Conservation (phyloP, 2,888 invertebrate genomes). For the Eremobia ochroleuca region DNA sequence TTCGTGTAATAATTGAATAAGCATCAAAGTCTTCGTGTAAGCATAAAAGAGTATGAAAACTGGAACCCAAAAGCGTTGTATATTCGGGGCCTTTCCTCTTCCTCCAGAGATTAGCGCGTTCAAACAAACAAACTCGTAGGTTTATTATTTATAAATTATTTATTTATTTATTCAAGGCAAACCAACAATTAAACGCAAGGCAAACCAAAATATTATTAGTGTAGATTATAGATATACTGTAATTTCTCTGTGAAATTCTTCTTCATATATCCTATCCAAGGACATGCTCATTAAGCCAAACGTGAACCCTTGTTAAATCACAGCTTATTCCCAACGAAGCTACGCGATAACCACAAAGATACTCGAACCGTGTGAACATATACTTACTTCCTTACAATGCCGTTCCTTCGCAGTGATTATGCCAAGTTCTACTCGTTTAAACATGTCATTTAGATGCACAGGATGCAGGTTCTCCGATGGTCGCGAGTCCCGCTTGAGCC, state of each 20-base stretch:
- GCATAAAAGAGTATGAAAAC: neutral
- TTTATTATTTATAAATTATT: too few species aligned
- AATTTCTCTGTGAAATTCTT: neutral
- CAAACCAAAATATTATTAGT: too few species aligned
- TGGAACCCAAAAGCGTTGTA: neutral
- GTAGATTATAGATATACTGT: neutral
- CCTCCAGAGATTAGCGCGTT: too few species aligned
- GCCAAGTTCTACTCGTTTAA: constrained; percentile 35
- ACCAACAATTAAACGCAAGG: too few species aligned
- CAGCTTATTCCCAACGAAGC: neutral
- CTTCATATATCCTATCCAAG: neutral
- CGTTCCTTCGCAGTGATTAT: constrained; percentile 35
- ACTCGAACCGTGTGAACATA: constrained; percentile 19
- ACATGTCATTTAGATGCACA: constrained; percentile 56
- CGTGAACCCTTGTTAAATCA: neutral
- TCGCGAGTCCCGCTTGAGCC: constrained; percentile 41
- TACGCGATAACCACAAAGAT: constrained; percentile 9
- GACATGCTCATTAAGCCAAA: neutral
- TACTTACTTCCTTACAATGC: neutral
- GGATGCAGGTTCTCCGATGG: constrained; percentile 22
- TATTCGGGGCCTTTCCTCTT: neutral
- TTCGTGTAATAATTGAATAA: neutral
- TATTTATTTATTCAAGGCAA: too few species aligned
- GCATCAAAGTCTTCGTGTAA: too few species aligned
- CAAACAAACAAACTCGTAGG: too few species aligned